phyloP scores from a whole-genome alignment of 35 echinoderm and acorn worm genomes.

The Ophiothrix spiculata region DNA sequence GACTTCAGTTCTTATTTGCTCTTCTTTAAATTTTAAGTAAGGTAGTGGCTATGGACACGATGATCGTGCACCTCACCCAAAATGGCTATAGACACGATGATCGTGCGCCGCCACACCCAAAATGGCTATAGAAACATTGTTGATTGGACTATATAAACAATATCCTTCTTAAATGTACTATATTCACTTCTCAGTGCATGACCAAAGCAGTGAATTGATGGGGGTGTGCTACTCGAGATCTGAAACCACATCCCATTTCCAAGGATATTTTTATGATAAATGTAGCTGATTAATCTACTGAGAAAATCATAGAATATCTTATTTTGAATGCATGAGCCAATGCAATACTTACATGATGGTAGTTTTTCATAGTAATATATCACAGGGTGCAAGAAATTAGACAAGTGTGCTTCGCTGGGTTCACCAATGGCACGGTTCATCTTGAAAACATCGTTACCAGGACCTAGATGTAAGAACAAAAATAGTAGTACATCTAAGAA shows the following conservation, averaged over 20 bases:
- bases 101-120: too few relatives aligned
- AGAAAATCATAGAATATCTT: too few relatives aligned
- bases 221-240: not conserved
- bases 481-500: not conserved
- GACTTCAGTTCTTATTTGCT: not conserved
- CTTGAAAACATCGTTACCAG: conserved; percentile 80
- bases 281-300: too few relatives aligned
- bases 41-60: too few relatives aligned
- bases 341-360: conserved; percentile 70
- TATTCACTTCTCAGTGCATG: not conserved
- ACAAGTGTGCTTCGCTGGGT: conserved; percentile 68
- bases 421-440: conserved; percentile 64
- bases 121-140: too few relatives aligned
- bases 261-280: too few relatives aligned
- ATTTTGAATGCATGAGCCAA: too few relatives aligned
- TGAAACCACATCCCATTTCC: not conserved
- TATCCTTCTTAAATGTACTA: too few relatives aligned
- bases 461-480: conserved; percentile 32
- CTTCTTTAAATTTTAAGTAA: too few relatives aligned
- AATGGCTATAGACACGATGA: too few relatives aligned
- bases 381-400: conserved; percentile 95
- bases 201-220: not conserved
- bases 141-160: not conserved
- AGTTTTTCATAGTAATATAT: conserved; percentile 78
- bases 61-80: too few relatives aligned